Conservation (phyloP, 1,140 invertebrate genomes). For the Nymphalis io region DNA sequence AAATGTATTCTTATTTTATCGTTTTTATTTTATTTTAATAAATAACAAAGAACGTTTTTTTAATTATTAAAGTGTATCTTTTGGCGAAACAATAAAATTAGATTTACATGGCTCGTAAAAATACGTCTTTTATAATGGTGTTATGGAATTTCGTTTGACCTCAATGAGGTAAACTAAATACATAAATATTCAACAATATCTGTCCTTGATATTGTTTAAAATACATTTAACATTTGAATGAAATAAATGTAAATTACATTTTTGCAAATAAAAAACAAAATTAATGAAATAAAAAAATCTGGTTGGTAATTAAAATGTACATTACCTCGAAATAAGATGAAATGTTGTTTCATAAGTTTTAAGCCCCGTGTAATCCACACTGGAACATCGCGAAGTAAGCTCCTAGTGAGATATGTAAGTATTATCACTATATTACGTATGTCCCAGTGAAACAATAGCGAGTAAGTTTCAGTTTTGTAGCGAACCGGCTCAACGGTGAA, state of each 20-base stretch:
- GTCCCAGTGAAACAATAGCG: conserved; percentile 37
- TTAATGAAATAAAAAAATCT: background rate
- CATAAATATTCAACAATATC: background rate
- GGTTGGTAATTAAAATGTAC: background rate
- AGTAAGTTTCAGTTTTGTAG: conserved; percentile 39
- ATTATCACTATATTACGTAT: conserved; percentile 17
- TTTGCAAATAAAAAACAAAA: background rate
- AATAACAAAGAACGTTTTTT: background rate
- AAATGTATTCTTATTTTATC: background rate
- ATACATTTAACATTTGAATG: background rate
- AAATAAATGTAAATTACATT: too few relatives aligned
- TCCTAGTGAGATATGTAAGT: conserved; percentile 20
- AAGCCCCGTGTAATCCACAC: conserved; percentile 23
- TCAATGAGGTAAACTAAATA: background rate
- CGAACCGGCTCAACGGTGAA: conserved; percentile 28
- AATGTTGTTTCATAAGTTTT: conserved; percentile 27
- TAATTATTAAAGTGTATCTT: background rate
- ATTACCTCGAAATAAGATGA: conserved; percentile 17
- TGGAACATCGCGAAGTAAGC: conserved; percentile 36
- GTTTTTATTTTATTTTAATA: background rate
- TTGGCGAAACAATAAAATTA: conserved; percentile 4
- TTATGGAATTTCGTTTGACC: conserved; percentile 1
- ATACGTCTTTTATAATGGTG: background rate
- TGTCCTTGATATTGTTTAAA: background rate
- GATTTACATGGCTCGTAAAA: conserved; percentile 4